Evolutionary conservation across 2,797 vertebrate genomes (phyloP), one percentile per base, ranked within the genome.

Genomic region (Hoplostethus atlanticus): DNA sequence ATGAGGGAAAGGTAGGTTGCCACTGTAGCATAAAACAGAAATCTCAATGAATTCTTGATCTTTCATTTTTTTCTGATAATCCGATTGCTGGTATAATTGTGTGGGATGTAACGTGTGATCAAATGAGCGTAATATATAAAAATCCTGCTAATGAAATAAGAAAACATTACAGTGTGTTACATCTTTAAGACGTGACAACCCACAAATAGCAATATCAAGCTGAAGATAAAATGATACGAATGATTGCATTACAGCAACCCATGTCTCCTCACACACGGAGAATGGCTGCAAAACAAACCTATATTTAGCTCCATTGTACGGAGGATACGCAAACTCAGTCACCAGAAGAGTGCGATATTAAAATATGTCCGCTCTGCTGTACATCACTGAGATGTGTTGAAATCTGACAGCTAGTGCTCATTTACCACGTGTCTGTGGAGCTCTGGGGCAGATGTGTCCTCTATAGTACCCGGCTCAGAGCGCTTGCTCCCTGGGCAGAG

Each of bases 391-490:
- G 90, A 93, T 74, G 79, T 80, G 87, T 70, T 58, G 70, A 71
- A 38, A 59, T 84, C 67, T 86, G 93, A 91, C 91, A 91, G 83
- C 38, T 15, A 82, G 81, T 71, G 78, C 81, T 89, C 79, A 76
- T 84, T 87, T 87, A 73, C 72, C 2, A 8, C 38, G 38, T 40
- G 38, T 40, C 6, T 63, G 65, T 36, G 63, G 68, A 74, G 88
- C 89, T 91, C 52, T 69, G 50, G 85, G 91, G 86, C 81, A 87
- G 75, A 90, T 81, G 72, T 87, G 92, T 93, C 90, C 90, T 93
- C 77, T 74, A 15, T 68, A 21, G 69, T 52, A 74, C 70, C 79
- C 71, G 67, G 71, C 72, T 75, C 55, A 54, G 64, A 71, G 71
- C 76, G 66, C 64, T 58, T 42, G 46, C 73, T 76, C 86, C 76